These are phyloP conservation scores for Agonopterix heracliana DNA, from an alignment of 2,888 invertebrate genomes.

Conservation along the genomic window DNA sequence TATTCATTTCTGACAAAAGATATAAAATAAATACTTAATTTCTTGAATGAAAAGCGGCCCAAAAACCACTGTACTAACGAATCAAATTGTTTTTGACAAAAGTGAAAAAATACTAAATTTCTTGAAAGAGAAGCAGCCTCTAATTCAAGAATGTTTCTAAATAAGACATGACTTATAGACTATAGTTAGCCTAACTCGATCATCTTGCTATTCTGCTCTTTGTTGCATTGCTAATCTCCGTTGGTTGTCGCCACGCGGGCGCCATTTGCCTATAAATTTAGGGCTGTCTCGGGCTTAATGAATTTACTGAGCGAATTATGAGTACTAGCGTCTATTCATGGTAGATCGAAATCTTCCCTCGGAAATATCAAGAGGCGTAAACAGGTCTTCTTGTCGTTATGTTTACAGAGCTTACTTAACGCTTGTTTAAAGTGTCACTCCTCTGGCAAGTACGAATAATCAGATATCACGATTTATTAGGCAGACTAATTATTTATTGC, in stretches of 20 bases:
- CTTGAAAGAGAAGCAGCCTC: too few relatives aligned
- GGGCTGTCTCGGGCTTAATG: conserved; percentile 59
- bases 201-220: conserved; percentile 29
- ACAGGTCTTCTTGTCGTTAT: conserved; percentile 52
- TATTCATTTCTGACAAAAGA: too few relatives aligned
- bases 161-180: background rate
- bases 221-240: conserved; percentile 58
- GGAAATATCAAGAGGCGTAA: conserved; percentile 45
- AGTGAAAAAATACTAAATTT: too few relatives aligned
- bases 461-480: conserved; percentile 36
- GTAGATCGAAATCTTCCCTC: conserved; percentile 60
- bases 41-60: too few relatives aligned
- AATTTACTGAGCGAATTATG: conserved; percentile 55
- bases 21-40: too few relatives aligned
- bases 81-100: too few relatives aligned
- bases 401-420: conserved; percentile 33
- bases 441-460: conserved; percentile 27
- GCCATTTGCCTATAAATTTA: conserved; percentile 71
- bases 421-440: conserved; percentile 41
- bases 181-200: conserved; percentile 13
- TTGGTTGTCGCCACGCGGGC: conserved; percentile 58
- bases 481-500: conserved; percentile 22
- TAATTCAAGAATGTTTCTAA: background rate
- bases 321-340: conserved; percentile 54
- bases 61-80: too few relatives aligned